A percentile compares a stretch with the other conserved stretches of the same genome.
Evolutionary conservation across 2,888 invertebrate genomes (phyloP).

Genomic region (Andricus curvator): DNA sequence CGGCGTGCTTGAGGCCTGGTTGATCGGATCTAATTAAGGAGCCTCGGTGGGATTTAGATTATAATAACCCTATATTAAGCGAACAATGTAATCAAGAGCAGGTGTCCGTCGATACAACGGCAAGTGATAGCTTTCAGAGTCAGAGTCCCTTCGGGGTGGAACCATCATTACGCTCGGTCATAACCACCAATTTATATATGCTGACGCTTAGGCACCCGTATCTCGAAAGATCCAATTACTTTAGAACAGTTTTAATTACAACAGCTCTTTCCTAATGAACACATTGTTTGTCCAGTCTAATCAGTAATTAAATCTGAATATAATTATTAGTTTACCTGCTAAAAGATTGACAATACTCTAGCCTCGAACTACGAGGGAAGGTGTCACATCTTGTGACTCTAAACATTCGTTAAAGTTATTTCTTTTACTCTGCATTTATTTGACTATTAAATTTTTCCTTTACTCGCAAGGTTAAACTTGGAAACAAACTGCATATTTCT

Average conservation of each 20-base stretch:
- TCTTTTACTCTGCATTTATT: no score
- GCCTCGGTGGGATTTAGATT: conserved; percentile 26
- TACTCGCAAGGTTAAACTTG: no score
- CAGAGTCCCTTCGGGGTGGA: conserved; percentile 34
- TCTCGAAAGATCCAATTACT: conserved; percentile 28
- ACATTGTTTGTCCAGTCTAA: neutral
- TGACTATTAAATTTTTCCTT: no score
- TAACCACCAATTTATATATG: conserved; percentile 23
- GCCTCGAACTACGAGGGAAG: no score
- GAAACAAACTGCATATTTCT: no score
- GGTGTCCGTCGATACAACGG: conserved; percentile 32
- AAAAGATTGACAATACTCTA: no score
- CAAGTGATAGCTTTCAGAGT: conserved; percentile 37
- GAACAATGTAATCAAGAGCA: conserved; percentile 37
- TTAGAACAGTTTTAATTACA: conserved; percentile 28
- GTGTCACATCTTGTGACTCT: no score
- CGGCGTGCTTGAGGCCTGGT: neutral
- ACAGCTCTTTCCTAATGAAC: conserved; percentile 6
- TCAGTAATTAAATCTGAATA: neutral
- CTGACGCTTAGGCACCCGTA: neutral
- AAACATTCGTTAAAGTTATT: no score
- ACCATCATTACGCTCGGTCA: conserved; percentile 19
- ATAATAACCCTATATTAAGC: conserved; percentile 24
- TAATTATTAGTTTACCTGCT: no score
- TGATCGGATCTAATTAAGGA: conserved; percentile 36